phyloP scores from a whole-genome alignment of 2,113 vertebrate species.

The Alethe diademata region DNA sequence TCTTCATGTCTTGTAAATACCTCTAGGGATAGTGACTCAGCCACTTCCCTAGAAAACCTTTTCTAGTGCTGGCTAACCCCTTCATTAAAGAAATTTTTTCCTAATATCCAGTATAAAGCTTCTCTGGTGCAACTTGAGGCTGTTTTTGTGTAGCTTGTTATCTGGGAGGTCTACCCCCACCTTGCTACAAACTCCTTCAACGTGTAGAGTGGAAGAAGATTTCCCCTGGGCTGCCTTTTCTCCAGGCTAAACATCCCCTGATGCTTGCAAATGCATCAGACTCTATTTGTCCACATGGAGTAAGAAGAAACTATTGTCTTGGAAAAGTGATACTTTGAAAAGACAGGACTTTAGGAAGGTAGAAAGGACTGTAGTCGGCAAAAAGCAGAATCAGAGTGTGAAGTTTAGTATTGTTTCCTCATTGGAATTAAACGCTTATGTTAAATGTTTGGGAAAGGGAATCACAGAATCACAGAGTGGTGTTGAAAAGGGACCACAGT shows the following conservation, averaged over 20 bases:
- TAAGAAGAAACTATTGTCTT: background rate
- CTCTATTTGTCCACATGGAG: fast-evolving
- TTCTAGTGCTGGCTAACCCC: background rate
- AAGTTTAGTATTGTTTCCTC: background rate
- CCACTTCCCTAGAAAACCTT: background rate
- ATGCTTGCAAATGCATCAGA: background rate
- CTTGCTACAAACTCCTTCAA: background rate
- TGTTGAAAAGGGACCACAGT: background rate
- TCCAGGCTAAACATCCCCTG: background rate
- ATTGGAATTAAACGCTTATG: background rate
- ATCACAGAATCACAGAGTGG: background rate
- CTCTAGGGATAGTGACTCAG: background rate
- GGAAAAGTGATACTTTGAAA: background rate
- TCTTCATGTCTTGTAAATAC: background rate
- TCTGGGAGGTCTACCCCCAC: background rate
- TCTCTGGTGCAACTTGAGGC: background rate
- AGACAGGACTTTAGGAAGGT: background rate
- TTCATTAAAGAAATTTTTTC: background rate
- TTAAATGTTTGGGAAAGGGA: background rate
- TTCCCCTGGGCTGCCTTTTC: background rate
- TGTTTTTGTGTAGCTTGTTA: background rate
- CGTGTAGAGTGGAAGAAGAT: fast-evolving
- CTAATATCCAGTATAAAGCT: background rate
- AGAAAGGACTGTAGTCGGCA: background rate
- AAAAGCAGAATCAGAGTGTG: background rate